A percentile compares a stretch with the other conserved stretches of the same genome.
phyloP scores from a whole-genome alignment of 2,113 vertebrate genomes.

The Clupea harengus region DNA sequence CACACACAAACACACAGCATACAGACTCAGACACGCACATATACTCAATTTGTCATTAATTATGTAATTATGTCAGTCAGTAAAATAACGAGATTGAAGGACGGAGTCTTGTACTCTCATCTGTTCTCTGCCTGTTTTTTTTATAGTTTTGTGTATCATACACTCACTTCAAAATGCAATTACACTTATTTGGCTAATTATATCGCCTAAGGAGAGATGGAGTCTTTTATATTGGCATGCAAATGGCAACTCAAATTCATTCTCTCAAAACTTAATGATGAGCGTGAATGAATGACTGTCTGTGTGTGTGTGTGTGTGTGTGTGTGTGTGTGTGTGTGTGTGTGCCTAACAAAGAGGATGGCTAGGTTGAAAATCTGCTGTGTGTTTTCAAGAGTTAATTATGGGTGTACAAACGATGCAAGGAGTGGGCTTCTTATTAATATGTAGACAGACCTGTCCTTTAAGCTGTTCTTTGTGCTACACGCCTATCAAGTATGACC shows the following conservation, averaged over 20 bases:
- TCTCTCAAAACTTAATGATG: background rate
- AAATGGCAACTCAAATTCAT: background rate
- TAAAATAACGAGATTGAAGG: background rate
- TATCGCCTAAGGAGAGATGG: background rate
- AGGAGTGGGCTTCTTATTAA: too few relatives aligned
- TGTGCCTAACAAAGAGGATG: too few relatives aligned
- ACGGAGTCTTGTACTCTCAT: background rate
- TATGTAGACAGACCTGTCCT: too few relatives aligned
- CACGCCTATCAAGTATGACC: background rate
- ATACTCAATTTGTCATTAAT: background rate
- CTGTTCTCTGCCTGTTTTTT: background rate
- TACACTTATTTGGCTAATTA: background rate
- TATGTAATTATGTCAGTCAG: background rate
- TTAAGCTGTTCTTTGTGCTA: too few relatives aligned
- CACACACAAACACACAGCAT: background rate
- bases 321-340: background rate
- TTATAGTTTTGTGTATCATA: too few relatives aligned
- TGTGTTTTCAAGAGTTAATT: too few relatives aligned
- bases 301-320: constrained; percentile 1
- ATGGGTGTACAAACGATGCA: too few relatives aligned
- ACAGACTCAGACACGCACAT: too few relatives aligned
- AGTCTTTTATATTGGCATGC: background rate
- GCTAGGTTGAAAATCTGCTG: too few relatives aligned
- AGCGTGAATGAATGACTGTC: background rate
- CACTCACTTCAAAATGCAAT: background rate